Conservation (phyloP, 2,113 vertebrate genomes). For the Copsychus sechellarum region DNA sequence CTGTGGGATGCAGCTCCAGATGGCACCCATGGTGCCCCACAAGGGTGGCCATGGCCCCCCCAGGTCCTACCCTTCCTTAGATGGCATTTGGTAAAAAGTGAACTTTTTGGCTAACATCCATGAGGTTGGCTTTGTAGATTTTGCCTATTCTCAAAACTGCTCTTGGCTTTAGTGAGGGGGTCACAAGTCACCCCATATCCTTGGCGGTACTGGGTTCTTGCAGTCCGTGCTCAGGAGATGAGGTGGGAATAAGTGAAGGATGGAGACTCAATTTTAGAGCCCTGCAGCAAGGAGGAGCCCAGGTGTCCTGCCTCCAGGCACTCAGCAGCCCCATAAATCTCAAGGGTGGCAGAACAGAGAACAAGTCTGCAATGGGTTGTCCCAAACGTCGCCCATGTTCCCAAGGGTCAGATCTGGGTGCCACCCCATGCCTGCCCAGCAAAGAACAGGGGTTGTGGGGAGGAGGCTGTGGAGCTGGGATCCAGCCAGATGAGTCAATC, state of each 20-base stretch:
- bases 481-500: constrained; percentile 39
- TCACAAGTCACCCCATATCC: background rate
- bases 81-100: background rate
- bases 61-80: background rate
- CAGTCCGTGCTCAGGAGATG: background rate
- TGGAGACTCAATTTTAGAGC: background rate
- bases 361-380: background rate
- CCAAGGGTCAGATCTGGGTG: fast-evolving
- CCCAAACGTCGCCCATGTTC: background rate
- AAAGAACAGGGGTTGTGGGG: background rate
- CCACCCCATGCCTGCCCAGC: fast-evolving
- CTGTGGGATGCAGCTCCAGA: background rate
- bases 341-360: background rate
- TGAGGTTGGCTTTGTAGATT: background rate
- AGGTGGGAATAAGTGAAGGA: background rate
- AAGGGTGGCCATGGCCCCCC: fast-evolving
- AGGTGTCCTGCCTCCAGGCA: background rate
- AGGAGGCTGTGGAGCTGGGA: background rate
- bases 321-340: background rate
- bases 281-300: fast-evolving
- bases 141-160: background rate
- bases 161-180: background rate
- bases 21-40: fast-evolving
- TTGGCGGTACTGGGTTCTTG: background rate
- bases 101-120: background rate